A percentile compares a stretch with the other conserved stretches of the same genome.
phyloP scores from a whole-genome alignment of 1,140 invertebrate genomes.

The Elymnias hypermnestra region DNA sequence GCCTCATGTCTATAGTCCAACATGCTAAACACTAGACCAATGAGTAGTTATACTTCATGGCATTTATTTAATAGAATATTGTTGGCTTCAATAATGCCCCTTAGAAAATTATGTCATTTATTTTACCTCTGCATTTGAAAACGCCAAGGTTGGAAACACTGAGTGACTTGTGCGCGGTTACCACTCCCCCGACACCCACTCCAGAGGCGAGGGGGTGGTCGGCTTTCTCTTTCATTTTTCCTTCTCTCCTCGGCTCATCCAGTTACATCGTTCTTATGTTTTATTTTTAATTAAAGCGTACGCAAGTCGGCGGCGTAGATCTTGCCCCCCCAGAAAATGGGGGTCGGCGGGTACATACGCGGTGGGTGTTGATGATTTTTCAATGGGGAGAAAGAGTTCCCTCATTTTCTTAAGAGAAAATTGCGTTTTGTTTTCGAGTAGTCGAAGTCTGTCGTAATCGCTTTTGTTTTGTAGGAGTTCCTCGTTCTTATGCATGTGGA shows the following conservation, averaged over 20 bases:
- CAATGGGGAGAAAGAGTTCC: slow-evolving; percentile 76
- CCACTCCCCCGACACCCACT: slow-evolving; percentile 31
- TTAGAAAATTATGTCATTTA: too few species aligned
- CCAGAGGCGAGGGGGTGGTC: slow-evolving; percentile 48
- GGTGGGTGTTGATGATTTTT: slow-evolving; percentile 75
- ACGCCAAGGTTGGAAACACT: too few species aligned
- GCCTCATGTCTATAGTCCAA: too few species aligned
- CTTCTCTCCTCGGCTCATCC: slow-evolving; percentile 74
- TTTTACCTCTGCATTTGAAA: too few species aligned
- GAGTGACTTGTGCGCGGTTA: slow-evolving; percentile 59
- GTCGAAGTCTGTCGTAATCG: slow-evolving; percentile 75
- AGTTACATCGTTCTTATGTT: slow-evolving; percentile 76
- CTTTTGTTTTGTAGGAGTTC: slow-evolving; percentile 67
- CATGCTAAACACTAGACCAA: too few species aligned
- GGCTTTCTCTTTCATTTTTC: slow-evolving; percentile 76
- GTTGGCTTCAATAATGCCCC: too few species aligned
- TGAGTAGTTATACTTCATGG: too few species aligned
- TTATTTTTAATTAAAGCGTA: slow-evolving; percentile 76
- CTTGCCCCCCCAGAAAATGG: slow-evolving; percentile 40
- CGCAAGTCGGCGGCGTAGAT: slow-evolving; percentile 71
- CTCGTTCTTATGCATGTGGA: slow-evolving; percentile 49
- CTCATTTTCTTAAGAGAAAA: slow-evolving; percentile 77
- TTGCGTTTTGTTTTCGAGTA: slow-evolving; percentile 76
- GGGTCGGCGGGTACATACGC: slow-evolving; percentile 61
- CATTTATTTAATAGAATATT: too few species aligned